Evolutionary conservation across 2,797 vertebrate species (phyloP), one percentile per base, ranked within the genome.

Genomic region (Synanceia verrucosa): DNA sequence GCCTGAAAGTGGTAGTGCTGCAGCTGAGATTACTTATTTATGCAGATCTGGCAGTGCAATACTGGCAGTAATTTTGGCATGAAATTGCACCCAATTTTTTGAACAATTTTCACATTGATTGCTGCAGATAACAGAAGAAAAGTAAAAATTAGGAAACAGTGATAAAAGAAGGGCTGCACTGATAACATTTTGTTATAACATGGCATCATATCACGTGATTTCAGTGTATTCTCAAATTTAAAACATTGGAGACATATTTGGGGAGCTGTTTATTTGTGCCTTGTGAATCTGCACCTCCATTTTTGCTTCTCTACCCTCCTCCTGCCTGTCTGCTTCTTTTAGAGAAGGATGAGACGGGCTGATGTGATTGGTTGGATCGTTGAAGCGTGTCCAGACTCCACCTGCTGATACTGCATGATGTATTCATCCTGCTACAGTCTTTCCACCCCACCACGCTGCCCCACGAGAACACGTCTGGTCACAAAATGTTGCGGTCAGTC

Each of bases 71-170:
- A 77, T 84, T 83, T 77, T 58, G 63, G 48, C 37, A 37, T 74
- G 33, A 77, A 83, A 81, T 85, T 73, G 50, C 34, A n/a, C 21
- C 37, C 71, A 75, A 79, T 86, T 82, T 71, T 65, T 39, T 47
- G 57, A 79, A 46, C 55, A 67, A 46, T 69, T 85, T 80, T 73
- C 34, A 65, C 43, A 37, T 58, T 73, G 70, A 66, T 13, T 0
- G 36, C 48, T 52, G 23, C 56, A 39, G 31, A 36, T 11, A 28
- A 44, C 44, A 62, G 34, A 78, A 62, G 58, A 46, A 19, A 57
- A 62, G 61, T 65, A 81, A 29, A 33, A 10, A 52, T 24, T 29
- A 39, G 33, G 16, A 57, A 14, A 48, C 48, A 48, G 12, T 33
- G 23, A 63, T 21, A 13, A 33, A 4, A 26, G 5, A 33, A 68